Evolutionary conservation across 2,888 invertebrate genomes (phyloP), one percentile per base, ranked within the genome.

Genomic region (Escarpia spicata): DNA sequence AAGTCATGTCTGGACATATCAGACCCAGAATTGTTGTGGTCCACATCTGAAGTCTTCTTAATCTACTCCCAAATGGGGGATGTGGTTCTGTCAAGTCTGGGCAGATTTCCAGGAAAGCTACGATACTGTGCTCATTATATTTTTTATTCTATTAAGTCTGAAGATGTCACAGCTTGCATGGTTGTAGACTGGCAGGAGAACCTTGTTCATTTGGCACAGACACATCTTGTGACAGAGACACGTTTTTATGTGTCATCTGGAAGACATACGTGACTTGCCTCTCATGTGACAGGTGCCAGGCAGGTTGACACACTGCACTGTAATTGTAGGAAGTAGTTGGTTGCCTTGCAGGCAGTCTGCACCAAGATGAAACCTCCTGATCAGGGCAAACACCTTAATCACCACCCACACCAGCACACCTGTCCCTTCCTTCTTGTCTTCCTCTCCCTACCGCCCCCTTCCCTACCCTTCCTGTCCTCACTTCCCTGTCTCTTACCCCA

Each of bases 41-140:
- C 26, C 75, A 75, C 75, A 26, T 75, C 26, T 4, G 75, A 75
- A 75, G 26, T 75, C 75, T 75, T 75, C 75, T 26, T 75, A 75
- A 52, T 52, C 52, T 45, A 45, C 10, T 45, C 45, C 45, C 52
- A 52, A 52, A 15, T 52, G 52, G 12, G 15, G n/a, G 75, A 75
- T 26, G 75, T n/a, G 19, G 75, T 26, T 2, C 26, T 75, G 6
- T 75, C 75, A 75, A 52, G 12, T 52, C 52, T 52, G 15, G 8
- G 75, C 75, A 75, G 75, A 75, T 75, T 75, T n/a, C 75, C 75
- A 75, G 75, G n/a, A 75, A 75, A 75, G 75, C 75, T 26, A 75
- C n/a, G 75, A 75, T 26, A 75, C 75, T 0, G 6, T 75, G 75
- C 19, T 75, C 75, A 75, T 75, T 75, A 75, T 75, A 75, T 6